Base-by-base conservation (phyloP, 2,113 vertebrate genomes). In the Heloderma charlesbogerti region DNA sequence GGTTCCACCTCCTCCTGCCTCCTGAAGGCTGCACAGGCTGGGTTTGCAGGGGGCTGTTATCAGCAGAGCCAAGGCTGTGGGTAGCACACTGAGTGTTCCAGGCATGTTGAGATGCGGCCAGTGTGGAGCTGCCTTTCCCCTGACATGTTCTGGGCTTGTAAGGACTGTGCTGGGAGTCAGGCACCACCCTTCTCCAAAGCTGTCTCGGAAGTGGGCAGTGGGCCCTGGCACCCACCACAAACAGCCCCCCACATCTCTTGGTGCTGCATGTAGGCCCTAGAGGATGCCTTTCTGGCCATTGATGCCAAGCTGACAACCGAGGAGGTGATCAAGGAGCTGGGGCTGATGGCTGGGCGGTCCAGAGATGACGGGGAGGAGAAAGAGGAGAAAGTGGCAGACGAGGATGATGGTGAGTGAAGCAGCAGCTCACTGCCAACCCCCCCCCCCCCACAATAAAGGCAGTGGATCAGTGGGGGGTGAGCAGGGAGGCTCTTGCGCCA, bases 201-300 rank as follows among this genome's bases (percentile, higher is more conserved):
- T 34, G 45, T 37, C 34, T 31, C 31, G 31, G 22, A 51, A n/a
- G 34, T n/a, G 48, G 31, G 18, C 66, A 69, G 12, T 43, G n/a
- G 22, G 31, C 29, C 74, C 43, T 16, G 18, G 27, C 40, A 31
- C 63, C 10, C 27, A 6, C 16, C 37, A 25, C n/a, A 12, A n/a
- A 13, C 37, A 77, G 27, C 18, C 8, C 27, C 27, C 37, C 43
- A 22, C 2, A 18, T 12, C 43, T 71, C 37, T n/a, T 60, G 34
- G 16, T 7, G 75, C 2, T 80, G 37, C 87, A 54, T 20, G 1
- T 66, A 99, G 99, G 99, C 99, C 66, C 96, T 99, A 94, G 99
- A 99, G 94, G 99, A 99, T 94, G 99, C 99, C 6, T 99, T 99
- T 96, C 96, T 99, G 95, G 98, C 98, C 94, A 99, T 99, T 9